These are phyloP conservation scores for Protosalanx chinensis DNA, from an alignment of 2,797 vertebrate species.

Conservation along the genomic window DNA sequence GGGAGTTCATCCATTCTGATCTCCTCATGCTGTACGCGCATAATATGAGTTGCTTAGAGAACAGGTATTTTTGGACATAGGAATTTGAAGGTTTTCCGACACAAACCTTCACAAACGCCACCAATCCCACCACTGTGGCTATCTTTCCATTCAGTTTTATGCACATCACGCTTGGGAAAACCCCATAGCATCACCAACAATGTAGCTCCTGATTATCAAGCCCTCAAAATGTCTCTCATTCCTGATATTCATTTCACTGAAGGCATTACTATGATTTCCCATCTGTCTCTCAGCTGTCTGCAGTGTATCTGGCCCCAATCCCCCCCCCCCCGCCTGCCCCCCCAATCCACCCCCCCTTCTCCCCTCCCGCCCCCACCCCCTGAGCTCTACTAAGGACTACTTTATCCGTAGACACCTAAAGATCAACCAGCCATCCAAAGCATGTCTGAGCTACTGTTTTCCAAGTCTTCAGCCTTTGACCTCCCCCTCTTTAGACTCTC, in stretches of 20 bases:
- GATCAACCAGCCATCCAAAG: conserved; percentile 42
- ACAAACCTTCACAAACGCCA: too few relatives aligned
- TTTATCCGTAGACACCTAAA: conserved; percentile 51
- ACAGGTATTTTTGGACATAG: too few relatives aligned
- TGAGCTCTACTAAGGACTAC: conserved; percentile 12
- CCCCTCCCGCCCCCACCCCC: neutral
- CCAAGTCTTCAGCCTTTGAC: conserved; percentile 43
- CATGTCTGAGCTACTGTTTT: conserved; percentile 32
- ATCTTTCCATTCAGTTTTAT: neutral
- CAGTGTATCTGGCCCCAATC: too few relatives aligned
- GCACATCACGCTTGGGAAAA: neutral
- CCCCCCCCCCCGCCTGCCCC: neutral
- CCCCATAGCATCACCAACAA: neutral
- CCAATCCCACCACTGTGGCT: too few relatives aligned
- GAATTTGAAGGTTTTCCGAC: too few relatives aligned
- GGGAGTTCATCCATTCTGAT: neutral
- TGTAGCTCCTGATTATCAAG: neutral
- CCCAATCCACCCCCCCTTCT: too few relatives aligned
- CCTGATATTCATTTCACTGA: neutral
- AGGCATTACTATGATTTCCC: neutral
- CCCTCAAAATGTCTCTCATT: neutral
- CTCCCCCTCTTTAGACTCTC: conserved; percentile 45
- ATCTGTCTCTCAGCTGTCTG: neutral
- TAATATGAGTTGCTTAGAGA: too few relatives aligned
- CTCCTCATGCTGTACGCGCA: neutral